Evolutionary conservation across 2,113 vertebrate species (phyloP).

Genomic region (Apeltes quadracus): DNA sequence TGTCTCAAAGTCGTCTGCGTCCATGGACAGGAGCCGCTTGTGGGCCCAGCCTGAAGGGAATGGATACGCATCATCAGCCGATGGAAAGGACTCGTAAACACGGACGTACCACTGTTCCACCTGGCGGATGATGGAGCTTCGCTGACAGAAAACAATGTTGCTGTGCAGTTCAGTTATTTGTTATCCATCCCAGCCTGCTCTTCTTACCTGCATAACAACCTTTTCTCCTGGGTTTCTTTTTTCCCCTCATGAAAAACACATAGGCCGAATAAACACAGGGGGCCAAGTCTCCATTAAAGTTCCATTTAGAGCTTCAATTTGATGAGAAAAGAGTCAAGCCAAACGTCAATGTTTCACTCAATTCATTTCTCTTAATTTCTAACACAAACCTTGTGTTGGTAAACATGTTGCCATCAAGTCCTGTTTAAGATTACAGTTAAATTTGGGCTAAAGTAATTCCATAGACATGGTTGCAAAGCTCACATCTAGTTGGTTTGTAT

Average conservation of each 20-base stretch:
- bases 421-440: not conserved
- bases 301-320: not conserved
- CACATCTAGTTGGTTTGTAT: too few species aligned
- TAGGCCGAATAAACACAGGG: too few species aligned
- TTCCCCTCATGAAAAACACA: too few species aligned
- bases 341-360: not conserved
- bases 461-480: too few species aligned
- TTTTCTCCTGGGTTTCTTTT: not conserved
- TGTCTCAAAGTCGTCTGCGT: conserved; percentile 88
- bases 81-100: conserved; percentile 8
- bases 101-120: not conserved
- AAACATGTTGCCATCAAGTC: not conserved
- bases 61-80: conserved; percentile 7
- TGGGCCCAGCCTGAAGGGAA: conserved; percentile 83
- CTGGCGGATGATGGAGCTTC: not conserved
- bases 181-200: conserved; percentile 5
- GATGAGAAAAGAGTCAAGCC: not conserved
- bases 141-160: not conserved
- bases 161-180: not conserved
- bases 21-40: conserved; percentile 83
- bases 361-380: not conserved
- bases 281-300: not conserved
- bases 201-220: not conserved
- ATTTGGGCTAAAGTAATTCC: too few species aligned
- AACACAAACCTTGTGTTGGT: not conserved